These are phyloP conservation scores for Cephus spinipes DNA, from an alignment of 2,888 invertebrate species.

Conservation along the genomic window DNA sequence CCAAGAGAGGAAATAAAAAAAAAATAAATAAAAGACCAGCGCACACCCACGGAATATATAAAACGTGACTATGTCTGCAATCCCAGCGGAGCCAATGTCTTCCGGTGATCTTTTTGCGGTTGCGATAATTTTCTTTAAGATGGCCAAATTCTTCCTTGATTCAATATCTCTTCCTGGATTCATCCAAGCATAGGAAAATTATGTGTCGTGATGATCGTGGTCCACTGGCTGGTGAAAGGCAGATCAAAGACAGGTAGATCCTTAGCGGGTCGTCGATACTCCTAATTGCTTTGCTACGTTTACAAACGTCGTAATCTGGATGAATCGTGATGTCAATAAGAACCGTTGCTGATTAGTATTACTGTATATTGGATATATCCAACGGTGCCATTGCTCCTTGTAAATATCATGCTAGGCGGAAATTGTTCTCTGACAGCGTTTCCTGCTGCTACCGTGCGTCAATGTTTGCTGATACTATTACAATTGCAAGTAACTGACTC, in stretches of 20 bases:
- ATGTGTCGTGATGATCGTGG: too few relatives aligned
- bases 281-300: background rate
- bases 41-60: slow-evolving; percentile 41
- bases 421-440: background rate
- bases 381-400: background rate
- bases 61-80: slow-evolving; percentile 16
- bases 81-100: background rate
- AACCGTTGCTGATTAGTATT: background rate
- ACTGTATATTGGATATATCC: background rate
- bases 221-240: background rate
- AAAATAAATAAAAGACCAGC: slow-evolving; percentile 5
- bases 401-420: slow-evolving; percentile 26
- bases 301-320: background rate
- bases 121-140: background rate
- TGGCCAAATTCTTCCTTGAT: background rate
- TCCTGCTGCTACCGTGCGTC: background rate
- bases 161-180: background rate
- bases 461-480: background rate
- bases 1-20: slow-evolving; percentile 18
- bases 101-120: background rate
- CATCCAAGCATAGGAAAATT: background rate
- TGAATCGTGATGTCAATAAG: background rate
- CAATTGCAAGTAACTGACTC: background rate
- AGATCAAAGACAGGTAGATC: background rate
- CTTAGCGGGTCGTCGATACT: background rate